phyloP scores from a whole-genome alignment of 1,140 invertebrate species.

The Brachionus koreanus region DNA sequence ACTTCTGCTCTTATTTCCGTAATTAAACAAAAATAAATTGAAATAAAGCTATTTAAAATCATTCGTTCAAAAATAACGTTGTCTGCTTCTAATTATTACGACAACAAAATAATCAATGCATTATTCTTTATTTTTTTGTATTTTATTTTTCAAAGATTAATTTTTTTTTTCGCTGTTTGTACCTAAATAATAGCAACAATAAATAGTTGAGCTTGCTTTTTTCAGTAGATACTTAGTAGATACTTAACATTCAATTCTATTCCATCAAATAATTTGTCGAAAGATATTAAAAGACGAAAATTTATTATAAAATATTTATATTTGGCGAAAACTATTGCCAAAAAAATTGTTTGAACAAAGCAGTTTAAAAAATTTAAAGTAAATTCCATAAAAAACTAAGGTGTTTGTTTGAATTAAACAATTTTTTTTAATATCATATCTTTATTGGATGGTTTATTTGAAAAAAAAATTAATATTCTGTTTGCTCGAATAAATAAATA shows the following conservation, averaged over 20 bases:
- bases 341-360: background rate
- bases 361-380: background rate
- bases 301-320: background rate
- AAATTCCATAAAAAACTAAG: background rate
- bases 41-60: conserved; percentile 28
- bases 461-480: background rate
- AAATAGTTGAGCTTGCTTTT: no score
- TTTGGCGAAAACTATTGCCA: background rate
- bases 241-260: no score
- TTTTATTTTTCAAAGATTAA: background rate
- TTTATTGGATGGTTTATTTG: background rate
- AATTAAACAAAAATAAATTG: conserved; percentile 3
- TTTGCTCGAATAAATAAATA: background rate
- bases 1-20: conserved; percentile 37
- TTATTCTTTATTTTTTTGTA: background rate
- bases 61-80: conserved; percentile 38
- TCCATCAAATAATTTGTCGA: no score
- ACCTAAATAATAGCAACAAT: no score
- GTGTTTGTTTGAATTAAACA: conserved; percentile 30
- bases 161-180: background rate
- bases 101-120: background rate
- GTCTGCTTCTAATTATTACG: background rate
- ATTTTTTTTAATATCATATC: background rate
- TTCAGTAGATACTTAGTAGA: no score
- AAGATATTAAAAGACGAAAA: no score